Evolutionary conservation across 23 tunicate species (phyloP).

Genomic region (Halocynthia roretzi): DNA sequence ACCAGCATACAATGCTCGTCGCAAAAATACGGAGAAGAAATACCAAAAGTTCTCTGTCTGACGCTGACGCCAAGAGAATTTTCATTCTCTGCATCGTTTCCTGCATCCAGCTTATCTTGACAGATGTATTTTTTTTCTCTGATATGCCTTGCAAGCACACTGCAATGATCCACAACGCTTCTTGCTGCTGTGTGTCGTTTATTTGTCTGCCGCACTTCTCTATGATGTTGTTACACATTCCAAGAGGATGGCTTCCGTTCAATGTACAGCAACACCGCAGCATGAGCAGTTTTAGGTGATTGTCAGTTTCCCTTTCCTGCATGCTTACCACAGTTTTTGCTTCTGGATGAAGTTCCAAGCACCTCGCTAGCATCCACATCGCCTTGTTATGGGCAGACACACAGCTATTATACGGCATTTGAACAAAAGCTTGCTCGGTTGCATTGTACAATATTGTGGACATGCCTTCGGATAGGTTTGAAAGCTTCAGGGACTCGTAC

Average conservation of each 20-base stretch:
- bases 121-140: neutral
- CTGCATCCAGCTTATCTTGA: neutral
- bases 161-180: neutral
- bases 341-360: neutral
- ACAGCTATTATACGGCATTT: neutral
- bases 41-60: neutral
- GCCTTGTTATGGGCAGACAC: neutral
- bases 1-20: constrained; percentile 5
- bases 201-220: neutral
- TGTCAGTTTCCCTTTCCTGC: neutral
- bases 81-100: neutral
- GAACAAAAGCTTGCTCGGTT: neutral
- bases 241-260: neutral
- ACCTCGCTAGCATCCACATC: neutral
- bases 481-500: neutral
- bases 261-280: constrained; percentile 5
- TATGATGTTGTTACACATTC: constrained; percentile 6
- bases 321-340: neutral
- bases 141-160: neutral
- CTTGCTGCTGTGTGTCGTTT: neutral
- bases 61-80: neutral
- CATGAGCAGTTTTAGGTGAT: neutral
- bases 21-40: constrained; percentile 11
- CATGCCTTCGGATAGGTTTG: neutral
- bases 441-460: neutral